Base-by-base conservation (phyloP, 2,113 vertebrate genomes). In the Gymnogyps californianus region DNA sequence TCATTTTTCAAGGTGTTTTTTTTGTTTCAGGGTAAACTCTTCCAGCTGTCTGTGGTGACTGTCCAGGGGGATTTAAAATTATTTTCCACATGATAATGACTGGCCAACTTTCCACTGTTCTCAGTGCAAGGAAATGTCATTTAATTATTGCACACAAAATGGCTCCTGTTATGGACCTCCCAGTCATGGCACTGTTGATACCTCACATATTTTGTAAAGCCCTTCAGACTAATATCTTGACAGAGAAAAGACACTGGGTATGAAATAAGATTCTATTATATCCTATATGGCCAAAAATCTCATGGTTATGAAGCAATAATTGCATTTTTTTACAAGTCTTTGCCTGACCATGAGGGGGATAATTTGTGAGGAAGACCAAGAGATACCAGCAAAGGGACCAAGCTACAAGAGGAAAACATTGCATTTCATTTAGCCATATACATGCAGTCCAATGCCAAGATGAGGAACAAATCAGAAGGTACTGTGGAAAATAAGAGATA, bases 51-150 rank as follows among this genome's bases (percentile, higher is more conserved):
- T 76, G 52, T 87, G 81, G 59, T 88, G 86, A 67, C 44, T 75
- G 69, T 93, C 86, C 80, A 87, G 69, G 25, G 90, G 86, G 83
- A 92, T 82, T 87, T 91, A 72, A 96, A 91, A 95, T 87, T 91
- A 76, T 96, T 97, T 96, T 97, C 92, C 87, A 70, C 90, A 80
- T 70, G 84, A 80, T 96, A 94, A 94, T 69, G 70, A 67, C 77
- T 52, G 51, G 81, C 83, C 91, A 94, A 83, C n/a, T 96, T 96
- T 93, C 90, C 89, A 75, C 70, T 86, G 21, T 65, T 92, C 69
- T 89, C 76, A 89, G 79, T 71, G 52, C 77, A 92, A 92, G 88
- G 90, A 97, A 97, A 93, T 85, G 52, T 86, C 38, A 86, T 92
- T 90, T 86, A 90, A 92, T 87, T 88, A 62, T 52, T 94, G 44